Evolutionary conservation across 2,888 invertebrate species (phyloP), one percentile per base, ranked within the genome.

Genomic region (Plebejus anna): DNA sequence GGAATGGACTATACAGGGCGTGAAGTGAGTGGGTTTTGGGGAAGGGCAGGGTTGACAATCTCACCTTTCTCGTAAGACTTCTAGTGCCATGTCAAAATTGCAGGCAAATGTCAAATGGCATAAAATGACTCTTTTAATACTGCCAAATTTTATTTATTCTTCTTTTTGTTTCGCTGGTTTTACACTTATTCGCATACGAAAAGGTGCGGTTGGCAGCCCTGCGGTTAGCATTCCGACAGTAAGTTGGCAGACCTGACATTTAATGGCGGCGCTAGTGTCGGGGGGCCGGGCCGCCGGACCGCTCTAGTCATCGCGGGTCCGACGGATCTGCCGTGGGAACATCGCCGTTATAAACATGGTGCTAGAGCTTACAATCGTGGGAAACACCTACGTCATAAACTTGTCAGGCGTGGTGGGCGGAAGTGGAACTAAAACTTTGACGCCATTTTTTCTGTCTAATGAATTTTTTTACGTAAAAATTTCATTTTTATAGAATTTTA

Each of bases 271-370:
- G 90, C 87, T 91, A 90, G 89, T 87, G 90, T 82, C 88, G 89
- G 86, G 90, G 84, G 84, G 87, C 85, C 85, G 89, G 85, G 87
- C 90, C 90, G 87, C 90, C 89, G 88, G 90, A 85, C 88, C 91
- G 90, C 90, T 90, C 94, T 94, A 94, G 94, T 94, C 94, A 94
- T 94, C 94, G 94, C 89, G 91, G 82, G 84, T 93, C 94, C 88
- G 92, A 89, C 86, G 88, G 87, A 85, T 89, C 89, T 90, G 88
- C 82, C 83, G 80, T 80, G 81, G 80, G 81, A 82, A 84, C 82
- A 79, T 78, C 77, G 75, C 75, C 77, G 77, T 79, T 77, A 79
- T 77, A 75, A 75, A 77, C 77, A 79, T 72, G 16, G 70, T 59
- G 75, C 75, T 66, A 78, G 76, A 73, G 75, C 38, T 75, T 70